These are phyloP conservation scores for Tetranychus cinnabarinus DNA, from an alignment of 1,140 invertebrate genomes.

Conservation along the genomic window DNA sequence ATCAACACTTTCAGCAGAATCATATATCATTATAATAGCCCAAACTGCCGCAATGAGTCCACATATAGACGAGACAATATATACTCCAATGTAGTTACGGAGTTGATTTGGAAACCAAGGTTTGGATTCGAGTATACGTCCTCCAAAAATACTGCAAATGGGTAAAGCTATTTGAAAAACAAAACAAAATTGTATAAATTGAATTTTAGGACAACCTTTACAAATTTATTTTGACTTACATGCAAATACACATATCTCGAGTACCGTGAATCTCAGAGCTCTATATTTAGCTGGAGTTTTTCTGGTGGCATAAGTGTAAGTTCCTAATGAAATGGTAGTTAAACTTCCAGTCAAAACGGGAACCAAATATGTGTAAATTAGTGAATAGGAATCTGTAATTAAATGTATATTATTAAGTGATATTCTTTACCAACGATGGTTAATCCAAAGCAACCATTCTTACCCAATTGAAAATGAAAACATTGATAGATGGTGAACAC, in stretches of 20 bases:
- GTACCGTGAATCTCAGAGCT: conserved; percentile 1
- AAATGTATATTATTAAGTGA: no score
- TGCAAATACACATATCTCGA: conserved; percentile 3
- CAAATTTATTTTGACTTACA: neutral
- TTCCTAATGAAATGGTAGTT: no score
- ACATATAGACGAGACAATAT: neutral
- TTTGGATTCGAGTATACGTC: neutral
- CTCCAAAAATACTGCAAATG: neutral
- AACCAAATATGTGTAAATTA: no score
- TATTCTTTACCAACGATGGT: no score
- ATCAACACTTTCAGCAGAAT: neutral
- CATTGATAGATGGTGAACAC: neutral
- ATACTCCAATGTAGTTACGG: neutral
- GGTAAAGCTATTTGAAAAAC: neutral
- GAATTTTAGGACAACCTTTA: neutral
- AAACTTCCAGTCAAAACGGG: no score
- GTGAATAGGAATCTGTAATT: no score
- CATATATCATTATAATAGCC: neutral
- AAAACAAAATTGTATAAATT: neutral
- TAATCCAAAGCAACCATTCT: neutral
- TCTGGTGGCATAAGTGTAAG: neutral
- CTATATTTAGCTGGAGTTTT: neutral
- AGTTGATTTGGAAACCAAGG: neutral
- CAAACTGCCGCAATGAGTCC: neutral
- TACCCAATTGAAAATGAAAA: neutral